Conservation (phyloP, 2,888 invertebrate species). For the Machimus atricapillus region DNA sequence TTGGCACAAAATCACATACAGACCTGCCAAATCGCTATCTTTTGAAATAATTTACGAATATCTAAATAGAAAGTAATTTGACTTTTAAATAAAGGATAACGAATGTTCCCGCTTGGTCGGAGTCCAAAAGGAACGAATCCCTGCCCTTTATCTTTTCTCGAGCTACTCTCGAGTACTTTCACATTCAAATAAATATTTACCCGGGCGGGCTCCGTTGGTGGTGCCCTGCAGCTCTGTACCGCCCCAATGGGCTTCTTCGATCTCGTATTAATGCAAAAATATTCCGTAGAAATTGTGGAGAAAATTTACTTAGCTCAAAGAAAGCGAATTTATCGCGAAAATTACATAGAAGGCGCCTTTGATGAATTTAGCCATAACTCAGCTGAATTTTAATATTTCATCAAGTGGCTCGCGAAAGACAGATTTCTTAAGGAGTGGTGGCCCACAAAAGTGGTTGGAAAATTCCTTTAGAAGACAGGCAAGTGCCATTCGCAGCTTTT, state of each 20-base stretch:
- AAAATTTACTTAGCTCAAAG: slow-evolving; percentile 25
- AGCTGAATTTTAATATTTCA: slow-evolving; percentile 28
- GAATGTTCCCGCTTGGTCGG: slow-evolving; percentile 15
- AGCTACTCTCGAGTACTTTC: not conserved
- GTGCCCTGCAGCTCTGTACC: not conserved
- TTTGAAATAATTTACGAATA: slow-evolving; percentile 41
- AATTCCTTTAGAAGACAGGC: not conserved
- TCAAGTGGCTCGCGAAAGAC: not conserved
- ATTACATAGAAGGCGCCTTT: slow-evolving; percentile 27
- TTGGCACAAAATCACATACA: slow-evolving; percentile 41
- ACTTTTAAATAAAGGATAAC: slow-evolving; percentile 41
- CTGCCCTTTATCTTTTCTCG: slow-evolving; percentile 4
- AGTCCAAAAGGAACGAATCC: not conserved
- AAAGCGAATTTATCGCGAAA: slow-evolving; percentile 25
- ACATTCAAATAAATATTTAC: slow-evolving; percentile 25
- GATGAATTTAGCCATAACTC: slow-evolving; percentile 1
- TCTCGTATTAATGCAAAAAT: slow-evolving; percentile 31
- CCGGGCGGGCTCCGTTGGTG: not conserved
- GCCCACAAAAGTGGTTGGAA: not conserved
- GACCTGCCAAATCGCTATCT: slow-evolving; percentile 42
- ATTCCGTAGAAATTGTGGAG: slow-evolving; percentile 5
- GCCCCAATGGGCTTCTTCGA: not conserved
- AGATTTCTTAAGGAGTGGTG: not conserved
- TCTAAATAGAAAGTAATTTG: slow-evolving; percentile 41
- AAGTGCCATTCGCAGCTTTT: not conserved